A percentile compares a stretch with the other conserved stretches of the same genome.
These are phyloP conservation scores for Mantis religiosa DNA, from an alignment of 2,888 invertebrate genomes.

Conservation along the genomic window DNA sequence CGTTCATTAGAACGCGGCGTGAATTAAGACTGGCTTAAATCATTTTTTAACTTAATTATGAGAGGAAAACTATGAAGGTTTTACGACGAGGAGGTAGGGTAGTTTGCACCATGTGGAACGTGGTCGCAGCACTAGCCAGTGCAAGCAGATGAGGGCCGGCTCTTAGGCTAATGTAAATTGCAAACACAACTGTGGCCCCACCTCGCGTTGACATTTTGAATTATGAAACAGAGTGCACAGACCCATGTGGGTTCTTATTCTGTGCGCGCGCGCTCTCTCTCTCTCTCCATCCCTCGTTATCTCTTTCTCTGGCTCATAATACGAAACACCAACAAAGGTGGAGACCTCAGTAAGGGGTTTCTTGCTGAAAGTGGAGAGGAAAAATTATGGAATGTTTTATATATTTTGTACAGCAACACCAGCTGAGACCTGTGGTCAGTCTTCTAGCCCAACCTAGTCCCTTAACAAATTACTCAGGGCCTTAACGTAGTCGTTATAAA, in stretches of 20 bases:
- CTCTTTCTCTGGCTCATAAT: neutral
- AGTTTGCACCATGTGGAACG: neutral
- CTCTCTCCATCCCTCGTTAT: neutral
- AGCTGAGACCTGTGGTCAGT: too few species aligned
- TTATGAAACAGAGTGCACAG: neutral
- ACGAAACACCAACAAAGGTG: neutral
- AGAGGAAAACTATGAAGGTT: neutral
- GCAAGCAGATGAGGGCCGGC: too few species aligned
- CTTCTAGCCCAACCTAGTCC: too few species aligned
- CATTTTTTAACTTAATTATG: neutral
- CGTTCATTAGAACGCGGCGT: neutral
- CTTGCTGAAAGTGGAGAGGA: neutral
- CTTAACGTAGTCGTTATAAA: too few species aligned
- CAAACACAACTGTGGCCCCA: neutral
- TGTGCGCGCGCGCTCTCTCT: neutral
- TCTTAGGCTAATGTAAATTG: neutral
- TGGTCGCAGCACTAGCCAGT: neutral
- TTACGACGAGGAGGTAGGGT: neutral
- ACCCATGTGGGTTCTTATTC: neutral
- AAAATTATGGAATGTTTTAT: neutral
- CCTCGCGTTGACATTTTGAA: neutral
- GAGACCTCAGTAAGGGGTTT: neutral
- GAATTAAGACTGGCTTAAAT: neutral
- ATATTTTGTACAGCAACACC: too few species aligned
- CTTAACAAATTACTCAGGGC: too few species aligned